These are phyloP conservation scores for Gasterosteus aculeatus DNA, from an alignment of 2,113 vertebrate species.

Conservation along the genomic window DNA sequence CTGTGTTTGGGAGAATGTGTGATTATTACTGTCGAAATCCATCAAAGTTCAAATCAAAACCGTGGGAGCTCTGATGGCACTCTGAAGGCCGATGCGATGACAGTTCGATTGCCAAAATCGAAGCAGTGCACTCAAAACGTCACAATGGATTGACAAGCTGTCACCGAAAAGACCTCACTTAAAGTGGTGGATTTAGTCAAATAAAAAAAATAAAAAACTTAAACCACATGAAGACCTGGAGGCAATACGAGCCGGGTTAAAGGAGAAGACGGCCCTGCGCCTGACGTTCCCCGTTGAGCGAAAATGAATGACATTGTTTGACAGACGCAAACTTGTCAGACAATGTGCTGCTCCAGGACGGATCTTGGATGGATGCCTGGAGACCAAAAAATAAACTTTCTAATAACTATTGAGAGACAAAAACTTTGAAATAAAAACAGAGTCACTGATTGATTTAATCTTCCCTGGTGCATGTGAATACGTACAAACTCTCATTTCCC, in stretches of 20 bases:
- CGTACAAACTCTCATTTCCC: conserved; percentile 34
- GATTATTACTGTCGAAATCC: conserved; percentile 17
- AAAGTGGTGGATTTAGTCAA: neutral
- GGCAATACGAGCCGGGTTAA: conserved; percentile 6
- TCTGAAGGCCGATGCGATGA: conserved; percentile 18
- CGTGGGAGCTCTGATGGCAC: conserved; percentile 36
- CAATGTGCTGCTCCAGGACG: conserved; percentile 34
- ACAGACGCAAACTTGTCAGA: conserved; percentile 47
- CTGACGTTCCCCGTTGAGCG: conserved; percentile 24
- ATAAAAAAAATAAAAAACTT: neutral
- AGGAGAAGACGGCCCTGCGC: conserved; percentile 22
- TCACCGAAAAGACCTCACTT: conserved; percentile 27
- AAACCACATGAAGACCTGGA: neutral
- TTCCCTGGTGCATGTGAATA: conserved; percentile 21
- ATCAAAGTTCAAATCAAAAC: neutral
- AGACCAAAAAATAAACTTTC: conserved; percentile 35
- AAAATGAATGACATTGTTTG: conserved; percentile 49
- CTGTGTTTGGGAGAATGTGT: neutral
- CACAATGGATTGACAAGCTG: conserved; percentile 50
- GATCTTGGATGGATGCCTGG: conserved; percentile 34
- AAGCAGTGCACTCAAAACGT: conserved; percentile 13
- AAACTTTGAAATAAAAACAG: conserved; percentile 26
- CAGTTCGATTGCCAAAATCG: conserved; percentile 40
- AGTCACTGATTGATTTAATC: conserved; percentile 43
- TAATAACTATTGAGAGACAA: conserved; percentile 40